Evolutionary conservation across 2,113 vertebrate species (phyloP).

Genomic region (Sceloporus tristichus): DNA sequence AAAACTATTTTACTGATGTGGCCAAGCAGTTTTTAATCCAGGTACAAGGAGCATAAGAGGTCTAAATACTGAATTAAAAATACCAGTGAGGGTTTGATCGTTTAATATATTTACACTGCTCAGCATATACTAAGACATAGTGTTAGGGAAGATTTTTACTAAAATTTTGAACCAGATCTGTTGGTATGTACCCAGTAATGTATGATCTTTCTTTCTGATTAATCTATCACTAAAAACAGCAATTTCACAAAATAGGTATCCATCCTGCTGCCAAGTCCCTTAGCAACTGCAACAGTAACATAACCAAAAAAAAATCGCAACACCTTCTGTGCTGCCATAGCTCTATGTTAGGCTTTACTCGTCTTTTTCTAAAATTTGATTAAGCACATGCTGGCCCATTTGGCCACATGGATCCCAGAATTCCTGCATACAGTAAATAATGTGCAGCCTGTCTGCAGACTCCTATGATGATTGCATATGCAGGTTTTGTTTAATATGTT

Average conservation of each 20-base stretch:
- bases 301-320: neutral
- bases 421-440: neutral
- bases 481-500: neutral
- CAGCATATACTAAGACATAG: no score
- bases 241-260: neutral
- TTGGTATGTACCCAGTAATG: neutral
- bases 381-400: neutral
- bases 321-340: neutral
- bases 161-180: neutral
- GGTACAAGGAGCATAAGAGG: neutral
- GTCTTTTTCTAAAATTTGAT: slow-evolving; percentile 1
- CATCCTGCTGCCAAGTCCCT: neutral
- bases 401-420: neutral
- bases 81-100: no score
- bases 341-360: neutral
- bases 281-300: slow-evolving; percentile 12
- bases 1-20: neutral
- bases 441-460: neutral
- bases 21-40: neutral
- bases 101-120: no score
- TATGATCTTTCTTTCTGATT: neutral
- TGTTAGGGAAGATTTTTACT: neutral
- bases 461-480: neutral
- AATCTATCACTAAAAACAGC: neutral
- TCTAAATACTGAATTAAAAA: no score